Percentiles rank a stretch among this genome's conserved stretches.
Conservation (phyloP, 2,113 vertebrate species). For the Carettochelys insculpta region DNA sequence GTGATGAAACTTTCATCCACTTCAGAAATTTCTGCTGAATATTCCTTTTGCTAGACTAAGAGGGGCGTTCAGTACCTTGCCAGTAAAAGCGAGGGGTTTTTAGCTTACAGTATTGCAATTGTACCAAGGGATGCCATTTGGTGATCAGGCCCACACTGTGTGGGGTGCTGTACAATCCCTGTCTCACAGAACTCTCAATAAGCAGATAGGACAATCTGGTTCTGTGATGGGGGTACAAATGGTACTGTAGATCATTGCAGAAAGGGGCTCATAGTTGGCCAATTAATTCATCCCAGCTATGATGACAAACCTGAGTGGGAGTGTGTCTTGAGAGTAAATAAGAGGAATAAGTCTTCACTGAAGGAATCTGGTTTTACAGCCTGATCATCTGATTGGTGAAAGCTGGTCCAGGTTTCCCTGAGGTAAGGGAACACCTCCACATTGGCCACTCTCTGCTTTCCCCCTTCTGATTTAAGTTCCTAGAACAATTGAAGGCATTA, state of each 20-base stretch:
- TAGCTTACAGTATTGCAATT: background rate
- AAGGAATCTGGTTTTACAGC: background rate
- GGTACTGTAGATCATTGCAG: background rate
- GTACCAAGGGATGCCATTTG: background rate
- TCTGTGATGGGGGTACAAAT: background rate
- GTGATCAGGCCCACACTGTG: background rate
- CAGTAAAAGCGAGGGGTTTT: too few relatives aligned
- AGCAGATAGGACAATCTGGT: background rate
- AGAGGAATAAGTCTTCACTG: background rate
- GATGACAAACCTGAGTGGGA: background rate
- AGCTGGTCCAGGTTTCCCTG: background rate
- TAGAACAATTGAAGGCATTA: background rate
- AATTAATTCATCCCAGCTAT: background rate
- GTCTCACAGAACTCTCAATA: background rate
- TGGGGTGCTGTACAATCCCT: background rate
- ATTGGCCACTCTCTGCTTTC: background rate
- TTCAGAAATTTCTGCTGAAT: background rate
- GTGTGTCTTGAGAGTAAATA: background rate
- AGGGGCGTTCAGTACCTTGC: background rate
- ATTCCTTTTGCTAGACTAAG: background rate
- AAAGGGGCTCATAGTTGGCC: too few relatives aligned
- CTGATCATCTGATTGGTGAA: background rate
- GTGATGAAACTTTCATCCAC: background rate
- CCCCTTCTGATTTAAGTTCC: background rate
- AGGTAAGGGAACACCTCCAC: background rate